These are phyloP conservation scores for Neoscelio sp. DNA, from an alignment of 2,888 invertebrate genomes.

Conservation along the genomic window DNA sequence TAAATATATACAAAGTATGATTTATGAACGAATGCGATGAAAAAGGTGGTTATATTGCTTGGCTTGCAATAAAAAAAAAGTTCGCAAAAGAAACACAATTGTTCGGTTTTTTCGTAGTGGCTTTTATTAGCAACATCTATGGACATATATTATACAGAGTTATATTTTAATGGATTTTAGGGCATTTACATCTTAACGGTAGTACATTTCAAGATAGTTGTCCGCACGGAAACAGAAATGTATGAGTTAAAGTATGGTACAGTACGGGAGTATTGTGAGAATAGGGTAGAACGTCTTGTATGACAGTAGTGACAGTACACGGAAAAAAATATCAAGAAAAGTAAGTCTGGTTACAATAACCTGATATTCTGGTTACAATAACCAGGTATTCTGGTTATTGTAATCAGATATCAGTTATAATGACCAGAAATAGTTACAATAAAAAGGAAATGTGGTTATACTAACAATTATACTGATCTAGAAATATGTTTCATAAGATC, in stretches of 20 bases:
- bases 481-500: no score
- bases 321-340: no score
- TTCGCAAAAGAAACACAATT: slow-evolving; percentile 60
- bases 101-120: slow-evolving; percentile 38
- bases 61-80: slow-evolving; percentile 24
- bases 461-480: no score
- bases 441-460: no score
- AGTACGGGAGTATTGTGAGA: neutral
- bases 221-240: slow-evolving; percentile 9
- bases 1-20: slow-evolving; percentile 78
- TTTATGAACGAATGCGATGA: slow-evolving; percentile 81
- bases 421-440: no score
- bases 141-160: slow-evolving; percentile 43
- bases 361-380: no score
- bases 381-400: no score
- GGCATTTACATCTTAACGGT: slow-evolving; percentile 31
- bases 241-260: neutral
- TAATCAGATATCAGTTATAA: no score
- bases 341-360: no score
- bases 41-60: slow-evolving; percentile 69
- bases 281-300: neutral
- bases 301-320: no score
- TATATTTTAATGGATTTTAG: slow-evolving; percentile 18
- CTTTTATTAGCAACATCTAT: slow-evolving; percentile 53
- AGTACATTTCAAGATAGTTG: slow-evolving; percentile 5